phyloP scores from a whole-genome alignment of 2,888 invertebrate species.

The Andrena bucephala region DNA sequence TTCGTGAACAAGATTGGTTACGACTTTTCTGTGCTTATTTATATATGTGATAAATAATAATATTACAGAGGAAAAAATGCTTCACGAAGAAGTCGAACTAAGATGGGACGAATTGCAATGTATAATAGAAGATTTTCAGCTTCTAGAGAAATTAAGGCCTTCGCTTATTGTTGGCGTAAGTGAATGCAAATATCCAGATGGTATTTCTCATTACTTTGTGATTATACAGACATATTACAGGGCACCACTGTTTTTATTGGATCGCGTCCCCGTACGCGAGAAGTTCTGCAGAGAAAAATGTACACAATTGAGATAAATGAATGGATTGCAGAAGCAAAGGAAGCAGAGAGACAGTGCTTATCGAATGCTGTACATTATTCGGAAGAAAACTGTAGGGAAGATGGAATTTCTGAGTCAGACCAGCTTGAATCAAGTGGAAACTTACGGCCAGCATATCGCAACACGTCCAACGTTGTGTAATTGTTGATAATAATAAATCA shows the following conservation, averaged over 20 bases:
- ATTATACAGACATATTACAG: conserved; percentile 73
- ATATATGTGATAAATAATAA: neutral
- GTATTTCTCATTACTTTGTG: neutral
- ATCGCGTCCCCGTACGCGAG: conserved; percentile 90
- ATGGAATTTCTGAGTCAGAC: conserved; percentile 67
- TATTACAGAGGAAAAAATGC: conserved; percentile 89
- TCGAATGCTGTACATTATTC: conserved; percentile 63
- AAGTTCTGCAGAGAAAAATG: conserved; percentile 92
- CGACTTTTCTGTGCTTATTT: neutral
- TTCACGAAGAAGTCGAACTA: conserved; percentile 91
- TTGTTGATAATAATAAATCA: conserved; percentile 11
- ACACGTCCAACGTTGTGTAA: conserved; percentile 60
- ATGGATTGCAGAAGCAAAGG: conserved; percentile 90
- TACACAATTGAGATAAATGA: conserved; percentile 91
- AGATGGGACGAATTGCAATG: conserved; percentile 89
- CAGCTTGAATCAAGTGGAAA: conserved; percentile 70
- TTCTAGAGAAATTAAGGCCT: conserved; percentile 85
- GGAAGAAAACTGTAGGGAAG: conserved; percentile 72
- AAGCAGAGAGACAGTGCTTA: conserved; percentile 84
- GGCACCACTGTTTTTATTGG: conserved; percentile 90
- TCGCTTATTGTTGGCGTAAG: conserved; percentile 86
- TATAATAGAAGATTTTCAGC: conserved; percentile 86
- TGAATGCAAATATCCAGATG: conserved; percentile 38
- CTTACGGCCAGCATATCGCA: conserved; percentile 54
- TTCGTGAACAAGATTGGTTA: neutral